Conservation (phyloP, 2,113 vertebrate species). For the Ptychochromis oligacanthus region DNA sequence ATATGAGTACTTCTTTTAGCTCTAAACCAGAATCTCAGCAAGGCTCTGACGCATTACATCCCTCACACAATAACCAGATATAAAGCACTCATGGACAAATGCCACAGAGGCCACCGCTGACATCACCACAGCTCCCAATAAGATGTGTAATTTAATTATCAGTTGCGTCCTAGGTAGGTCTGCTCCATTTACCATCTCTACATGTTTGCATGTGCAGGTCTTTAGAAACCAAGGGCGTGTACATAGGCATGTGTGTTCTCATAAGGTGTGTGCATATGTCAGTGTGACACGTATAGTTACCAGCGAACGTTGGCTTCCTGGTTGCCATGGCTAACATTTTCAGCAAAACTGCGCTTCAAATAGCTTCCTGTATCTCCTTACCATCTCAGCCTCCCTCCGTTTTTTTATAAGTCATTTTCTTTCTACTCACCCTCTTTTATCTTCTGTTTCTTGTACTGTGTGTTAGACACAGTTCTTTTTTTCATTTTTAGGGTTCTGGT, state of each 20-base stretch:
- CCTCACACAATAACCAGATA: neutral
- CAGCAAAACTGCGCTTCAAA: conserved; percentile 27
- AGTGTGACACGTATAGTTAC: conserved; percentile 25
- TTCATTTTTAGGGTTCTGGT: neutral
- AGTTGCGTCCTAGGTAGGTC: neutral
- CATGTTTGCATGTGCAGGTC: neutral
- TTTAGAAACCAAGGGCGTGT: neutral
- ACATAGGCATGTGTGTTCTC: neutral
- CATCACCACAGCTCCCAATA: neutral
- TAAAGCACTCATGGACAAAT: neutral
- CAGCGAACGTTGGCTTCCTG: conserved; percentile 8
- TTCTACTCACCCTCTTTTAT: neutral
- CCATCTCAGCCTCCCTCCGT: conserved; percentile 5
- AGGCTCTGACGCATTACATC: neutral
- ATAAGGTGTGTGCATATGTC: conserved; percentile 27
- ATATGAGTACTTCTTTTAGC: neutral
- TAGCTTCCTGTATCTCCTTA: conserved; percentile 52
- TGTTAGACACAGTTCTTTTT: fast-evolving
- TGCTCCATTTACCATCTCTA: neutral
- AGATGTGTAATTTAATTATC: conserved; percentile 28
- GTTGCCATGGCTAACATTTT: conserved; percentile 50
- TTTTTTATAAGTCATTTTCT: neutral
- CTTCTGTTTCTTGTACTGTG: neutral
- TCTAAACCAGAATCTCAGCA: neutral
- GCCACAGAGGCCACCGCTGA: neutral